A percentile compares a stretch with the other conserved stretches of the same genome.
These are phyloP conservation scores for Chymomyza procnemis DNA, from an alignment of 2,888 invertebrate genomes.

Conservation along the genomic window DNA sequence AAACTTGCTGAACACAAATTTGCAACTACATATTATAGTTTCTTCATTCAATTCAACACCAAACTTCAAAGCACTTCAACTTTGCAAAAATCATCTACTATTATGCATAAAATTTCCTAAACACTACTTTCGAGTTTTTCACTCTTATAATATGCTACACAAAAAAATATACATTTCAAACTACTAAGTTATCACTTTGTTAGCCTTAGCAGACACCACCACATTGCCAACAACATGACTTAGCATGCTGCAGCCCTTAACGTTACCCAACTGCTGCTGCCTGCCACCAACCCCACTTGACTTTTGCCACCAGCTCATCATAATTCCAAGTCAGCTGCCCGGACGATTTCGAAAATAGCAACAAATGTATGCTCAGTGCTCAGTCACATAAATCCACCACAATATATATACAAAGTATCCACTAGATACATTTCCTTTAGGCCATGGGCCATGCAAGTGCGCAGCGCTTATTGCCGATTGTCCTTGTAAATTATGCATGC, in stretches of 20 bases:
- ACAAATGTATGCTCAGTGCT: conserved; percentile 8
- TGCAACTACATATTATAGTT: no score
- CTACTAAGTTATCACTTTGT: no score
- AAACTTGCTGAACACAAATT: no score
- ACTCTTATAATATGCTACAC: no score
- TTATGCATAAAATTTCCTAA: no score
- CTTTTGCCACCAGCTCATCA: conserved; percentile 52
- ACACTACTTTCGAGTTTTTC: no score
- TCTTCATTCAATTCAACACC: no score
- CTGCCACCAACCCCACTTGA: neutral
- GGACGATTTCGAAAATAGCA: conserved; percentile 38
- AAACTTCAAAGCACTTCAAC: no score
- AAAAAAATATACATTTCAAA: no score
- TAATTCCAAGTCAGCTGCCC: conserved; percentile 63
- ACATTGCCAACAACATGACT: no score
- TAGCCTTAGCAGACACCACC: no score
- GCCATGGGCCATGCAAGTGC: conserved; percentile 12
- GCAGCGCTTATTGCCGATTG: conserved; percentile 40
- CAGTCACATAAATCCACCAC: conserved; percentile 62
- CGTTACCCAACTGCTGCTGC: neutral
- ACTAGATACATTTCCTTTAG: conserved; percentile 30
- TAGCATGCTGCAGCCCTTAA: neutral
- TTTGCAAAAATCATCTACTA: no score
- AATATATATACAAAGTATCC: conserved; percentile 52
- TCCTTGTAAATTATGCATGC: conserved; percentile 74